Conservation (phyloP, 2,113 vertebrate species). For the Leucopsar rothschildi region DNA sequence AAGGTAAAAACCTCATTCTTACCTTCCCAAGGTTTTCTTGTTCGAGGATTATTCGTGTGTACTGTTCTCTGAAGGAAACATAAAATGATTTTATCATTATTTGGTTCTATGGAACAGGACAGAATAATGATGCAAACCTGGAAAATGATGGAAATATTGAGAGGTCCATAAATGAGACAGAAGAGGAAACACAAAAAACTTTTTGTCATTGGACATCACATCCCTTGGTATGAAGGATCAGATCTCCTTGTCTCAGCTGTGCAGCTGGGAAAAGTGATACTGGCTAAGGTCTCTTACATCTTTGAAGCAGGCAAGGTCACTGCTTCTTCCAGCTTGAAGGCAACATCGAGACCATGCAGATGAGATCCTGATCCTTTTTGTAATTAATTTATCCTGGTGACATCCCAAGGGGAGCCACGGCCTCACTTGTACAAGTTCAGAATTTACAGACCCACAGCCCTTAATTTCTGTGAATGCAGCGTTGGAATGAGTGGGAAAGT, state of each 20-base stretch:
- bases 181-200: neutral
- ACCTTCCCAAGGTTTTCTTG: constrained; percentile 98
- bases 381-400: neutral
- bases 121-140: neutral
- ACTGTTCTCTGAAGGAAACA: constrained; percentile 84
- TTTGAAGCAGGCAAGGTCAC: neutral
- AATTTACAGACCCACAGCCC: neutral
- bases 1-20: constrained; percentile 48
- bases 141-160: neutral
- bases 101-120: neutral
- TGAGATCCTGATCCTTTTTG: neutral
- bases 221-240: neutral
- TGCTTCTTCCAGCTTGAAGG: neutral
- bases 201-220: neutral
- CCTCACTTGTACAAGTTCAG: neutral
- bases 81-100: neutral
- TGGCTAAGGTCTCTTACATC: neutral
- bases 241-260: neutral
- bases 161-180: neutral
- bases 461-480: neutral
- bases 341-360: neutral
- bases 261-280: neutral
- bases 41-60: constrained; percentile 89
- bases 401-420: neutral
- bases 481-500: neutral